Conservation (phyloP, 2,888 invertebrate species). For the Hymenopus coronatus region DNA sequence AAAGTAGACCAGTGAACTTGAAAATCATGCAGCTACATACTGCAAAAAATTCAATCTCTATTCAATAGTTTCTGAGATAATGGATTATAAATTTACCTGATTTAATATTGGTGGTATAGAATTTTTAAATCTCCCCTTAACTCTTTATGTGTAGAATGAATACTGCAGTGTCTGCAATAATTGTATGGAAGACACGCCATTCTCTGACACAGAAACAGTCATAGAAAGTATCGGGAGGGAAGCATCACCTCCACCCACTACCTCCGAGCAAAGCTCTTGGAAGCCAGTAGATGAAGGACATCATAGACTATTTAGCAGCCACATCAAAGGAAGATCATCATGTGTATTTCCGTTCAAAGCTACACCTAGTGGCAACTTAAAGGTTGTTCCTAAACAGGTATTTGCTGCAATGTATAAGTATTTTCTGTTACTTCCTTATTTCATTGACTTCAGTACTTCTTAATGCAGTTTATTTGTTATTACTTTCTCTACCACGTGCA, state of each 20-base stretch:
- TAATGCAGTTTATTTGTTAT: too few species aligned
- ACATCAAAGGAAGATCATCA: neutral
- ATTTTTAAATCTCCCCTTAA: too few species aligned
- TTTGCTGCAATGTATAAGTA: constrained; percentile 1
- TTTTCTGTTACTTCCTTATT: neutral
- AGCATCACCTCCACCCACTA: neutral
- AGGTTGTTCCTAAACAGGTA: constrained; percentile 68
- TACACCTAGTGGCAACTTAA: constrained; percentile 67
- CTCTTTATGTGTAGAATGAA: neutral
- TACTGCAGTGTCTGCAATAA: neutral
- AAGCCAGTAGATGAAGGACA: neutral
- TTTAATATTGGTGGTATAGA: too few species aligned
- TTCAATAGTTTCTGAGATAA: too few species aligned
- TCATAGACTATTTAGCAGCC: neutral
- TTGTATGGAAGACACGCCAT: neutral
- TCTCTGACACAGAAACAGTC: neutral
- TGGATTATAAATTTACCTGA: too few species aligned
- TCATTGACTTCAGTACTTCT: neutral
- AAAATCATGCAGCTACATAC: too few species aligned
- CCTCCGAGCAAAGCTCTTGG: neutral
- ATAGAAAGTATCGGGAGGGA: neutral
- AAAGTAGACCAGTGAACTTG: too few species aligned
- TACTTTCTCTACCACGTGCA: too few species aligned
- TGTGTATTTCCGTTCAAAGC: constrained; percentile 61
- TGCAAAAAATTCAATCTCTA: too few species aligned